These are phyloP conservation scores for Drosophila varians DNA, from an alignment of 1,140 invertebrate species.

Conservation along the genomic window DNA sequence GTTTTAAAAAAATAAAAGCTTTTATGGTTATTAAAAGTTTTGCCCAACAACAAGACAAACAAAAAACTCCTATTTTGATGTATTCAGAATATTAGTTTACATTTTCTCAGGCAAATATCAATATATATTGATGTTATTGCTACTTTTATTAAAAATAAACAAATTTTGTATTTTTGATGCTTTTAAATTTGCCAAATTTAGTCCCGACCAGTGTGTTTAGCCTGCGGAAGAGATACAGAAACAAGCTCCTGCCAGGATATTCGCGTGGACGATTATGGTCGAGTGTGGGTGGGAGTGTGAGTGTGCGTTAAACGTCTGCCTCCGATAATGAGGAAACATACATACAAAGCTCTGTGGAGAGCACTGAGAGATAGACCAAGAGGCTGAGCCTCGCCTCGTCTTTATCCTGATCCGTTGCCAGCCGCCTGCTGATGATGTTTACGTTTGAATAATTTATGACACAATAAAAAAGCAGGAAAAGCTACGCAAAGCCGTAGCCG, in stretches of 20 bases:
- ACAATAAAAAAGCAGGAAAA: constrained; percentile 64
- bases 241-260: constrained; percentile 37
- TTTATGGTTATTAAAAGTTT: no score
- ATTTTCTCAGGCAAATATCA: no score
- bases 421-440: constrained; percentile 75
- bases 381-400: constrained; percentile 49
- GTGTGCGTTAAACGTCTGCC: constrained; percentile 54
- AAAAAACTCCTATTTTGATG: not conserved
- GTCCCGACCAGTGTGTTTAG: constrained; percentile 26
- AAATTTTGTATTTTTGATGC: not conserved
- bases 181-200: not conserved
- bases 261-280: constrained; percentile 21
- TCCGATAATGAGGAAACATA: constrained; percentile 71
- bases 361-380: constrained; percentile 8
- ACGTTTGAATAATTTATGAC: constrained; percentile 83
- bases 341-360: constrained; percentile 3
- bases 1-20: no score
- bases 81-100: not conserved
- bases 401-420: constrained; percentile 48
- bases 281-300: constrained; percentile 14
- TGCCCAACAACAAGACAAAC: no score
- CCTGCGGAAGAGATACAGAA: constrained; percentile 52
- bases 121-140: no score
- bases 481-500: constrained; percentile 15
- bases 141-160: no score